Evolutionary conservation across 2,888 invertebrate genomes (phyloP).

Genomic region (Tenthredo mesomela): DNA sequence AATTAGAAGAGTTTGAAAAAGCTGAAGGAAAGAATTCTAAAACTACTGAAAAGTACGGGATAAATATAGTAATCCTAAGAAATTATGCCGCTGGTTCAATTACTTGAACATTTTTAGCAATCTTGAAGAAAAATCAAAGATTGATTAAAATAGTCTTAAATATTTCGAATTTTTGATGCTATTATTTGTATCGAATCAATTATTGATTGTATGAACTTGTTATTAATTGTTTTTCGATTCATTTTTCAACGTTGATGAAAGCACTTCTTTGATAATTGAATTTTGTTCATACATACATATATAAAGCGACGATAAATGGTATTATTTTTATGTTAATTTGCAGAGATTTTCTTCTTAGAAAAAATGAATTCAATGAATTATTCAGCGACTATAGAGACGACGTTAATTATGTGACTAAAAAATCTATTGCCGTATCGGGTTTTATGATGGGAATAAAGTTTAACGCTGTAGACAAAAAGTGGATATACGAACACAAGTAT

Average conservation of each 20-base stretch:
- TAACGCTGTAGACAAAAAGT: slow-evolving; percentile 61
- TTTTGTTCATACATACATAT: too few species aligned
- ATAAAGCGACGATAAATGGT: background rate
- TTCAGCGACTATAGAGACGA: background rate
- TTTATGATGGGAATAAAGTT: slow-evolving; percentile 62
- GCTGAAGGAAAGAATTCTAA: background rate
- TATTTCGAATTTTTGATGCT: too few species aligned
- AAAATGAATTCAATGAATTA: slow-evolving; percentile 13
- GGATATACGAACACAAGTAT: slow-evolving; percentile 61
- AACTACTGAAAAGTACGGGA: slow-evolving; percentile 9
- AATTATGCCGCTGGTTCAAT: background rate
- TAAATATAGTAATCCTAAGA: background rate
- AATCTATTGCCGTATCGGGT: slow-evolving; percentile 56
- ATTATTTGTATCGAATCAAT: background rate
- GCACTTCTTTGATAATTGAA: background rate
- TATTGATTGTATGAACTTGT: background rate
- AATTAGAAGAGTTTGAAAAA: slow-evolving; percentile 50
- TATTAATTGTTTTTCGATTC: background rate
- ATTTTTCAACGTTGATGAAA: background rate
- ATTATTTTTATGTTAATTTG: background rate
- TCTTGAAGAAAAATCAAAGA: too few species aligned
- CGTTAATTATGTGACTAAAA: slow-evolving; percentile 23
- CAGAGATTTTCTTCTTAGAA: background rate
- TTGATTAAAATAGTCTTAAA: too few species aligned
- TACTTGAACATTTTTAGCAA: background rate